Evolutionary conservation across 37 sponge, comb jelly and placozoan genomes (phyloP), one percentile per base, ranked within the genome.

Genomic region (Cliona cf. orientalis): DNA sequence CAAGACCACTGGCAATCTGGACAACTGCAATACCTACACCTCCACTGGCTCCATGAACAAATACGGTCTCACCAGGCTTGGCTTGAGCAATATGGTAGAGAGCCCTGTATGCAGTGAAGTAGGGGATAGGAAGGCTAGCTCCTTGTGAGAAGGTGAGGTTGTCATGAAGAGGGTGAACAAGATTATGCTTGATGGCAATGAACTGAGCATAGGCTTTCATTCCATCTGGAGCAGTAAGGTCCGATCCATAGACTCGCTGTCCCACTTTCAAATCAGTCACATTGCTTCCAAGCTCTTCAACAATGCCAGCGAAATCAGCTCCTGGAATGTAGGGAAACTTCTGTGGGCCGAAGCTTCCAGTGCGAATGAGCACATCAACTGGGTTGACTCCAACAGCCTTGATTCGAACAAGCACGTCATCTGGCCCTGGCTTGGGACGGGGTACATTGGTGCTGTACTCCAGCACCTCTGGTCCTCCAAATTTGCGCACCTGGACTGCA

Each of bases 1-100:
- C 94, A 38, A 66, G 61, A 14, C 71, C 69, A 31, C 55, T 66
- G 29, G 84, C 87, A 46, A 94, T 60, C 57, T 94, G 94, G n/a
- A 90, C 71, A 46, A 84, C 83, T 29, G 91, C 94, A 25, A 83
- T 79, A 0, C 94, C 94, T 14, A 94, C 94, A 9, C 94, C 94
- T 21, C 94, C 94, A 82, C 88, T 94, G 22, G 91, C 94, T 5
- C 94, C 94, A 46, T 86, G 94, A 14, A 94, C 77, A 2, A 94
- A 81, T 25, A 94, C 91, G 12, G 57, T 70, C 36, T 94, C 80
- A 3, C 81, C 82, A 12, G 94, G 65, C 38, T 44, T 84, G 17
- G 81, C 80, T 19, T 35, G 32, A 12, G 42, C 91, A 11, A 39
- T 63, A 31, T 58, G 66, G 35, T 86, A 49, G 41, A 94, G 84